Evolutionary conservation across 2,797 vertebrate species (phyloP).

Genomic region (Liparis tanakae): DNA sequence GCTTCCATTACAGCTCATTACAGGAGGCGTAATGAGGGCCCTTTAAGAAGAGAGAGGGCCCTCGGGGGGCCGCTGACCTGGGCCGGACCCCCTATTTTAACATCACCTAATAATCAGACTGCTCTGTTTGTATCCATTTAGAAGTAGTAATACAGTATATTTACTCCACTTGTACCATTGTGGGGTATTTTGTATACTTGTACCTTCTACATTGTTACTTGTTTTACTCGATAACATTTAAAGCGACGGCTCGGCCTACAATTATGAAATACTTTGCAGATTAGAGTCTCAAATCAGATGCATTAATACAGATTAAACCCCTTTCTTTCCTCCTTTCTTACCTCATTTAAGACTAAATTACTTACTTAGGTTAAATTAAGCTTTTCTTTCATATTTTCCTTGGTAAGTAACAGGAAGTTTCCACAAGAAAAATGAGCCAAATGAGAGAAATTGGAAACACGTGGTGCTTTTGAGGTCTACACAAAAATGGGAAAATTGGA

Average conservation of each 20-base stretch:
- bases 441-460: background rate
- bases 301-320: background rate
- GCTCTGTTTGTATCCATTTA: background rate
- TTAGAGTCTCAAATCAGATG: background rate
- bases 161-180: background rate
- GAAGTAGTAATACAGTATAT: background rate
- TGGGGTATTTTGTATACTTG: background rate
- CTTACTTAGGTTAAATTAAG: background rate
- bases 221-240: background rate
- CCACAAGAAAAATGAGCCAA: background rate
- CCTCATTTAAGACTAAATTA: background rate
- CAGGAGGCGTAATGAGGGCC: constrained; percentile 47
- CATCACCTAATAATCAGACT: background rate
- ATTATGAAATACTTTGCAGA: background rate
- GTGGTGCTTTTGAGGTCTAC: background rate
- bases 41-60: constrained; percentile 33
- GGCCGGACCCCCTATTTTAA: constrained; percentile 48
- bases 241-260: background rate
- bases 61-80: constrained; percentile 47
- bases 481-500: background rate
- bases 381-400: background rate
- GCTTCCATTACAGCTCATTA: constrained; percentile 42
- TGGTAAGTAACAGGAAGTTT: background rate
- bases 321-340: background rate
- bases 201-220: background rate